Conservation (phyloP, 1,140 invertebrate species). For the Zaprionus vittiger region DNA sequence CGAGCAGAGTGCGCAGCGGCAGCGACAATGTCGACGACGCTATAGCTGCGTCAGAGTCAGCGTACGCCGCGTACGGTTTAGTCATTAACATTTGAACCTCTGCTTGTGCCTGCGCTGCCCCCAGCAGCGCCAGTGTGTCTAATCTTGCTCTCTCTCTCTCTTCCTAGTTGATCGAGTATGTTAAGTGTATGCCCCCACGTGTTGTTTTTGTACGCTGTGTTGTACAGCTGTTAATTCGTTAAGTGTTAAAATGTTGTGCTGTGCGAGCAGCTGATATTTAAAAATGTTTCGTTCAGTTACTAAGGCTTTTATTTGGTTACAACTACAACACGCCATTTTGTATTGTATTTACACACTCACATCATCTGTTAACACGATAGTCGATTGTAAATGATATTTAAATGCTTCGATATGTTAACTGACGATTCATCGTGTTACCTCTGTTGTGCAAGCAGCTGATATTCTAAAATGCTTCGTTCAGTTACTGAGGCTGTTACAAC, state of each 20-base stretch:
- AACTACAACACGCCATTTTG: no score
- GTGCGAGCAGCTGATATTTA: background rate
- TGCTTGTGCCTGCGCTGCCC: conserved; percentile 11
- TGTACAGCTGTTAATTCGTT: conserved; percentile 14
- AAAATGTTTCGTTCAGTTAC: background rate
- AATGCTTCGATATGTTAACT: no score
- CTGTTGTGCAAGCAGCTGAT: no score
- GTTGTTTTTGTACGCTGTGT: background rate
- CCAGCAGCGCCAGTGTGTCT: conserved; percentile 44
- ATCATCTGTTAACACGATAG: no score
- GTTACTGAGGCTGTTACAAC: no score
- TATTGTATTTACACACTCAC: no score
- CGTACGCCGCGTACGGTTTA: conserved; percentile 37
- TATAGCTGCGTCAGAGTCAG: conserved; percentile 6
- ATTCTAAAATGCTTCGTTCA: no score
- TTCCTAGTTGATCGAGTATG: background rate
- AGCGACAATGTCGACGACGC: background rate
- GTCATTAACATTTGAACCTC: conserved; percentile 71
- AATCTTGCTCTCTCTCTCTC: conserved; percentile 12
- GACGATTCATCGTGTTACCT: no score
- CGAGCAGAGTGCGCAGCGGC: conserved; percentile 11
- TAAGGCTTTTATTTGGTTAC: background rate
- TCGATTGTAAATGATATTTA: no score
- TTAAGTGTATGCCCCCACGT: background rate
- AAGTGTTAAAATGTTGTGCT: conserved; percentile 7